Evolutionary conservation across 2,888 invertebrate species (phyloP).

Genomic region (Cerceris ruficornis): DNA sequence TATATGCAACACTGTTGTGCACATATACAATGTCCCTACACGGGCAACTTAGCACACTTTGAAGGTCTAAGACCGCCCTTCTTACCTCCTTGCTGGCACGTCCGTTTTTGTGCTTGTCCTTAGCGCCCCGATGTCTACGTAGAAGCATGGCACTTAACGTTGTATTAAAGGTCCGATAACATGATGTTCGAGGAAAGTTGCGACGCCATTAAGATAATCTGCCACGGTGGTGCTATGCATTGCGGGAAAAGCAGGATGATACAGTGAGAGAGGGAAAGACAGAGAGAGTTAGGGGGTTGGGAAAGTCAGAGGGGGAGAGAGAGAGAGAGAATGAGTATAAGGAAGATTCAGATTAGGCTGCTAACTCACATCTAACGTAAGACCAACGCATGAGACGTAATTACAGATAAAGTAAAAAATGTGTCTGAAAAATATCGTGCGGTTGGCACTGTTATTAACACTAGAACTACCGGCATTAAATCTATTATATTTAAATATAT

Average conservation of each 20-base stretch:
- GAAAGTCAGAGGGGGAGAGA: conserved; percentile 1
- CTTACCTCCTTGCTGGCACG: conserved; percentile 14
- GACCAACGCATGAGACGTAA: conserved; percentile 14
- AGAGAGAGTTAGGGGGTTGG: conserved; percentile 13
- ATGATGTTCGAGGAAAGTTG: conserved; percentile 66
- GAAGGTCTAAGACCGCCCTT: conserved; percentile 29
- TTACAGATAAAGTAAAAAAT: conserved; percentile 37
- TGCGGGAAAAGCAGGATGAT: conserved; percentile 26
- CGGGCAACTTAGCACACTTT: not conserved
- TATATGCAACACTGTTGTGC: not conserved
- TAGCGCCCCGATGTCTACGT: conserved; percentile 21
- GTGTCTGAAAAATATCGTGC: conserved; percentile 10
- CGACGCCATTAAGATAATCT: conserved; percentile 72
- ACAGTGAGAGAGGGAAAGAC: conserved; percentile 22
- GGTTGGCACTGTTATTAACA: too few species aligned
- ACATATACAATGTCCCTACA: not conserved
- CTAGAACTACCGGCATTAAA: too few species aligned
- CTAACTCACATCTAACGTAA: conserved; percentile 18
- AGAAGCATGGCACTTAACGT: conserved; percentile 55
- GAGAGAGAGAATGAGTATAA: conserved; percentile 11
- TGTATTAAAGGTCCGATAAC: conserved; percentile 64
- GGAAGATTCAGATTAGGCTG: conserved; percentile 26
- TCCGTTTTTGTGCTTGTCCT: conserved; percentile 40
- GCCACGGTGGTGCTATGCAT: conserved; percentile 42
- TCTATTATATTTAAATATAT: too few species aligned